These are phyloP conservation scores for Pseudopodoces humilis DNA, from an alignment of 2,113 vertebrate species.

Conservation along the genomic window DNA sequence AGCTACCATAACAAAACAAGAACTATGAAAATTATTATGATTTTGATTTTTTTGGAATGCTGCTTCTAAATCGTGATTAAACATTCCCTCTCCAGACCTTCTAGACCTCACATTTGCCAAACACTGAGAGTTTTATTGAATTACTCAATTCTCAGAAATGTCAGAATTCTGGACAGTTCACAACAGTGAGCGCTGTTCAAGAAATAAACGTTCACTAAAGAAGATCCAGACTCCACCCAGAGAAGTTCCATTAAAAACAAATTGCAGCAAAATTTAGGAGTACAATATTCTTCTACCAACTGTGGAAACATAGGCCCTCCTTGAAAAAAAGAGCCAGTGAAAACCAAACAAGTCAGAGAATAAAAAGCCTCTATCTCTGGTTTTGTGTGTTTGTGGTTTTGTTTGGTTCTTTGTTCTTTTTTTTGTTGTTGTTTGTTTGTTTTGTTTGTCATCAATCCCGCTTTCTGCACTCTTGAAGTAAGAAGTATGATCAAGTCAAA, in stretches of 20 bases:
- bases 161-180: not conserved
- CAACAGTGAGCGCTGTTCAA: not conserved
- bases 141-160: not conserved
- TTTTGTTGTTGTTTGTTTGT: not conserved
- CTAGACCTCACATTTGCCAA: not conserved
- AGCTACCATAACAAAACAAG: not conserved
- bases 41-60: not conserved
- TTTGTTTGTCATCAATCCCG: not conserved
- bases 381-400: not conserved
- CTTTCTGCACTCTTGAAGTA: not conserved
- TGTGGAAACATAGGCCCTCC: not conserved
- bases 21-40: fast-evolving
- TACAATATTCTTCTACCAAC: not conserved
- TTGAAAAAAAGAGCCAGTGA: not conserved
- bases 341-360: not conserved
- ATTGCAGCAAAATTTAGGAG: not conserved
- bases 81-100: not conserved
- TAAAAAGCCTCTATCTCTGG: not conserved
- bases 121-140: not conserved
- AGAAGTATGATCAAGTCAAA: not conserved
- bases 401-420: not conserved
- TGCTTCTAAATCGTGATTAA: not conserved
- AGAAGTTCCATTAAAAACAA: not conserved
- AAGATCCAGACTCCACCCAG: not conserved
- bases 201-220: not conserved